Conservation (phyloP, 2,797 vertebrate genomes). For the Leuciscus waleckii region DNA sequence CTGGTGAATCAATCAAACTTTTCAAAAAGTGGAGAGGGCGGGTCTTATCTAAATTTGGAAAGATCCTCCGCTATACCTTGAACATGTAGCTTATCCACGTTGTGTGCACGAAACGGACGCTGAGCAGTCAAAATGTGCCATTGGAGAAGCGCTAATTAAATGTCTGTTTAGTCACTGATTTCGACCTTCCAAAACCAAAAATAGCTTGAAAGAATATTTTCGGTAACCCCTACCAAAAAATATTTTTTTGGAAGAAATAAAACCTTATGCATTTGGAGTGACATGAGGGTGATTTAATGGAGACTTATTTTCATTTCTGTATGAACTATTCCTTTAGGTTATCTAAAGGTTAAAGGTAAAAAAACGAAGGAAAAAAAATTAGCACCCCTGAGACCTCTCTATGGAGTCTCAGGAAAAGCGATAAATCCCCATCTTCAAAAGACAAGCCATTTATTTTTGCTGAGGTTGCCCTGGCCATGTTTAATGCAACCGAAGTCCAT, state of each 20-base stretch:
- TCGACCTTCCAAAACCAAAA: not conserved
- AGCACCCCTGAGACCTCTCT: conserved; percentile 2
- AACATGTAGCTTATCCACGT: not conserved
- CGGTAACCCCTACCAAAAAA: not conserved
- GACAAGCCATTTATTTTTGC: conserved; percentile 68
- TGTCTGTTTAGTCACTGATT: not conserved
- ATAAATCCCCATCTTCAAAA: conserved; percentile 74
- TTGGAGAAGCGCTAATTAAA: not conserved
- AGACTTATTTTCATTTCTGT: conserved; percentile 1
- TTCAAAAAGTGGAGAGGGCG: no score
- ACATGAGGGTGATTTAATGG: not conserved
- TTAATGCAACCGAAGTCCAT: conserved; percentile 67
- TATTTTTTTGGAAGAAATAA: not conserved
- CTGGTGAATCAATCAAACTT: no score
- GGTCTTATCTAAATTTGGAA: no score
- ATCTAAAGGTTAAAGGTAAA: conserved; percentile 26
- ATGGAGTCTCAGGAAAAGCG: conserved; percentile 46
- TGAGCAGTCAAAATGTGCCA: not conserved
- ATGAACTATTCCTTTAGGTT: conserved; percentile 23
- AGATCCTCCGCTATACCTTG: no score
- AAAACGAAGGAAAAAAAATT: not conserved
- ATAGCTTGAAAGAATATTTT: not conserved
- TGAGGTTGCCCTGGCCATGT: conserved; percentile 68
- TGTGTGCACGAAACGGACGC: not conserved
- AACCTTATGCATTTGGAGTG: not conserved